Conservation (phyloP, 1,140 invertebrate species). For the Archegozetes longisetosus region DNA sequence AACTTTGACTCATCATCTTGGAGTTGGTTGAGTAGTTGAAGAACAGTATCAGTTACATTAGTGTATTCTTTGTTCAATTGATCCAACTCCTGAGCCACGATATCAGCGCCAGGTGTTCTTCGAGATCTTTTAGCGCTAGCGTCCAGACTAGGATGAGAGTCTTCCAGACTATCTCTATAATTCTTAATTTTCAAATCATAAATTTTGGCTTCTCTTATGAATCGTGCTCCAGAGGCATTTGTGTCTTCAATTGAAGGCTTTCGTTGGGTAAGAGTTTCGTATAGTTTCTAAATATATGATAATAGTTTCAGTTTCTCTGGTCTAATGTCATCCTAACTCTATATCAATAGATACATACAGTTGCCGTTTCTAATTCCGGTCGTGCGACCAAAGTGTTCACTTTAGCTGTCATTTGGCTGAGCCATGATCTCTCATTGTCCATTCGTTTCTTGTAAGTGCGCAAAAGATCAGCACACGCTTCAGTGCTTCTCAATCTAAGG, state of each 20-base stretch:
- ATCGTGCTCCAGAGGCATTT: constrained; percentile 81
- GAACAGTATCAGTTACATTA: constrained; percentile 50
- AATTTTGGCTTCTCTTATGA: constrained; percentile 93
- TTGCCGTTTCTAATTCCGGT: constrained; percentile 45
- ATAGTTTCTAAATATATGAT: constrained; percentile 51
- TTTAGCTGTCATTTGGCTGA: constrained; percentile 58
- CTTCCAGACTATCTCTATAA: constrained; percentile 71
- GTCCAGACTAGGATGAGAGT: constrained; percentile 64
- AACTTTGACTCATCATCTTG: constrained; percentile 40
- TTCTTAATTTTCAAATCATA: constrained; percentile 70
- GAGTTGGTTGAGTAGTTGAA: constrained; percentile 44
- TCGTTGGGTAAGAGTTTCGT: constrained; percentile 72
- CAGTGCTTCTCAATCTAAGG: constrained; percentile 62
- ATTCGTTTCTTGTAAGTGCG: constrained; percentile 70
- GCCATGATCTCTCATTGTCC: constrained; percentile 67
- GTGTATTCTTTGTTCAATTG: constrained; percentile 60
- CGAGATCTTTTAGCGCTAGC: constrained; percentile 31
- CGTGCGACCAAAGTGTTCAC: constrained; percentile 35
- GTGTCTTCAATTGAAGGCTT: constrained; percentile 85
- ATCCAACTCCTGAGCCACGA: constrained; percentile 67
- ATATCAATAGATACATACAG: constrained; percentile 42
- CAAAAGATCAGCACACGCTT: constrained; percentile 64
- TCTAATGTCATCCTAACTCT: too few relatives aligned
- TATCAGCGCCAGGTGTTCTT: constrained; percentile 46
- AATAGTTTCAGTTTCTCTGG: too few relatives aligned